Percentiles rank a stretch among this genome's conserved stretches.
Conservation (phyloP, 1,140 invertebrate genomes). For the Eueides isabella region DNA sequence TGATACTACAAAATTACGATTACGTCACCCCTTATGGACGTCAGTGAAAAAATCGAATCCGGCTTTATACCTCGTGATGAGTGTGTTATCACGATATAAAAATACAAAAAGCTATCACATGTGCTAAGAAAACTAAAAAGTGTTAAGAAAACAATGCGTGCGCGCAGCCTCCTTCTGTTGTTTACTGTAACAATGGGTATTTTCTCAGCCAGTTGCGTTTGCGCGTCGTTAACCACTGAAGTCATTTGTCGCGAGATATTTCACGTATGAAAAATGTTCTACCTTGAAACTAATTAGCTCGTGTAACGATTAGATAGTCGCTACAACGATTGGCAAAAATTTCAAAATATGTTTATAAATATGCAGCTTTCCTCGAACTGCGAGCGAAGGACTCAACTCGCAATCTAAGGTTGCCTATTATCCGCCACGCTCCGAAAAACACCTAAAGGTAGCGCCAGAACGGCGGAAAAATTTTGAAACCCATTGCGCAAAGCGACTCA, state of each 20-base stretch:
- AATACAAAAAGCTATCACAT: slow-evolving; percentile 30
- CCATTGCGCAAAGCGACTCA: slow-evolving; percentile 71
- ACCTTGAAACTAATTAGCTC: slow-evolving; percentile 57
- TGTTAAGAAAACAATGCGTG: slow-evolving; percentile 37
- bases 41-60: slow-evolving; percentile 70
- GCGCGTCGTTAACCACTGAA: slow-evolving; percentile 44
- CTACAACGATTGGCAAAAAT: slow-evolving; percentile 48
- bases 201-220: slow-evolving; percentile 47
- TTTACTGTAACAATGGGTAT: slow-evolving; percentile 53
- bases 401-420: slow-evolving; percentile 80
- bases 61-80: slow-evolving; percentile 63
- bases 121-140: slow-evolving; percentile 31
- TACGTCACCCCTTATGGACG: slow-evolving; percentile 63
- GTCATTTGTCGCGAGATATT: slow-evolving; percentile 40
- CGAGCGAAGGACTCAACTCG: slow-evolving; percentile 74
- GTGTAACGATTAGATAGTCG: slow-evolving; percentile 48
- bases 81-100: slow-evolving; percentile 53
- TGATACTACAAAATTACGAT: slow-evolving; percentile 47
- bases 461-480: slow-evolving; percentile 79
- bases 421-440: slow-evolving; percentile 81
- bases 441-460: slow-evolving; percentile 74
- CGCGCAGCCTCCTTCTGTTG: slow-evolving; percentile 25
- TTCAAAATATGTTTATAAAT: slow-evolving; percentile 68
- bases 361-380: slow-evolving; percentile 72
- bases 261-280: slow-evolving; percentile 37